Evolutionary conservation across 2,888 invertebrate genomes (phyloP), one percentile per base, ranked within the genome.

Genomic region (Sinelater perroti): DNA sequence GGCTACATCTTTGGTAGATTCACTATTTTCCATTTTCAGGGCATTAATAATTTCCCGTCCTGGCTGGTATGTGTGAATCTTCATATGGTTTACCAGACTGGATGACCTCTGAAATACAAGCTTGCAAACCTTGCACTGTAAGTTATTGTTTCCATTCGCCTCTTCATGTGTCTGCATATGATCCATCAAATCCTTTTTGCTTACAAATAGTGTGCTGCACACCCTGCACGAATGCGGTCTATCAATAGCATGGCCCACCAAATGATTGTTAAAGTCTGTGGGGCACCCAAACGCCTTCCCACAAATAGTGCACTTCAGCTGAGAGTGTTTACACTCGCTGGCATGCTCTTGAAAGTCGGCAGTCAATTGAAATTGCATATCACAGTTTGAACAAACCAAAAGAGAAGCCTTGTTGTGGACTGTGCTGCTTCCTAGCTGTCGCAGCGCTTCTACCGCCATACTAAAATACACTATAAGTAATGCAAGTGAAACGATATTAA

Each of bases 81-180:
- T 82, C 80, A 81, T 79, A 62, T 82, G 82, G 67, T 81, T 81
- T 1, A 80, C 79, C 6, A 82, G 70, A 63, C 81, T 81, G 24
- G 80, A 80, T 21, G 80, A 78, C 26, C 81, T 70, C 18, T 78
- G 75, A 67, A 81, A 82, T 18, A 78, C 74, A 8, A 76, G 75
- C 4, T 78, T 78, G 55, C 82, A 82, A 36, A 81, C 72, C 14
- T 75, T 75, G 56, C 81, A 82, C 31, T 61, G 56, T 36, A 63
- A 57, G n/a, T 42, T 44, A 6, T 24, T 40, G n/a, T n/a, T 2
- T 10, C 18, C 11, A 4, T 3, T 18, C 8, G 10, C 24, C 13
- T 14, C 33, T 5, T 40, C 60, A 42, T 78, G 75, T 6, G 71
- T 67, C 46, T 74, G 69, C 70, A 76, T 72, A 52, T 80, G 79